Percentiles rank a stretch among this genome's conserved stretches.
Conservation (phyloP, 2,113 vertebrate genomes). For the Delphinapterus leucas region DNA sequence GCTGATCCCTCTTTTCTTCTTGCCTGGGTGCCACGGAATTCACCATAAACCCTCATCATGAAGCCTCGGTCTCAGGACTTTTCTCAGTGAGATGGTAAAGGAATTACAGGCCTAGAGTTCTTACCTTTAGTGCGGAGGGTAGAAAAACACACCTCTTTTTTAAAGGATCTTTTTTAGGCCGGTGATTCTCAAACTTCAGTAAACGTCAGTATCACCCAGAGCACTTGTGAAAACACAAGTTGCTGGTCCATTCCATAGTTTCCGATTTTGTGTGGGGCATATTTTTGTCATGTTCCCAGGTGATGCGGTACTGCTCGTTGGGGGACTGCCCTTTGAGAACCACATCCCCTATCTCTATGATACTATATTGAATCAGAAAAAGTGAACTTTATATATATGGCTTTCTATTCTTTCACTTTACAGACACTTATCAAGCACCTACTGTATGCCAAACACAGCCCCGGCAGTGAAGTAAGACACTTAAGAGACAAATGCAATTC, state of each 20-base stretch:
- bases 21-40: not conserved
- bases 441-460: not conserved
- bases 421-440: not conserved
- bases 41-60: not conserved
- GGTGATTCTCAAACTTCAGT: not conserved
- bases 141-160: not conserved
- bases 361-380: not conserved
- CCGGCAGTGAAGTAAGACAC: not conserved
- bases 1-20: not conserved
- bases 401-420: not conserved
- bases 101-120: not conserved
- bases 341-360: not conserved
- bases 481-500: not conserved
- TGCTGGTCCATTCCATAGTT: not conserved
- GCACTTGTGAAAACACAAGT: not conserved
- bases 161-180: not conserved
- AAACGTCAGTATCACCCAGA: not conserved
- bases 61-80: not conserved
- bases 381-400: not conserved
- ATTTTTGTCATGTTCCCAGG: not conserved
- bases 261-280: rapidly evolving
- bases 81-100: not conserved
- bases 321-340: not conserved
- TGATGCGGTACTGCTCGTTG: not conserved
- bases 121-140: not conserved